Evolutionary conservation across 2,888 invertebrate genomes (phyloP), one percentile per base, ranked within the genome.

Genomic region (Lobophora halterata): DNA sequence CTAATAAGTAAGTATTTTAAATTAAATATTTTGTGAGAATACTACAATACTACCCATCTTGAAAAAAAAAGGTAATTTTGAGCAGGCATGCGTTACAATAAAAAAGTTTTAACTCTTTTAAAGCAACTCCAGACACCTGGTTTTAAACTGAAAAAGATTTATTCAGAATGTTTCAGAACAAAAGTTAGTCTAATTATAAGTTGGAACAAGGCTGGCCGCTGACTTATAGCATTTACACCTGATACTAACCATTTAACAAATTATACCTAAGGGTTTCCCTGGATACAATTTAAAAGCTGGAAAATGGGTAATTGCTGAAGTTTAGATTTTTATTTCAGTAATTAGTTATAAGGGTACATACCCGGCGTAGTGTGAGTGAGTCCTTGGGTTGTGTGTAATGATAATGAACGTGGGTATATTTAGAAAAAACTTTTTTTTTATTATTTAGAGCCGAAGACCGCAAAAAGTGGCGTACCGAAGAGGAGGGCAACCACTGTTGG

Each of bases 171-270:
- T 28, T 19, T 9, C 17, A 23, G 24, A 31, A 40, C 13, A 37
- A 40, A 53, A 53, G 48, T 53, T 39, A 35, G 31, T 42, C 37
- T 50, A 53, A 53, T 53, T 53, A 53, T 46, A 50, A 46, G 46
- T 48, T 46, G 35, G 29, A 42, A 31, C 36, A 40, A 43, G 41
- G 37, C 21, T 25, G 32, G n/a, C 23, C 18, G 9, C 30, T 48
- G 44, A 53, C 41, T 48, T 48, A 50, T 43, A 30, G 25, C 44
- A 18, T 19, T 38, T 46, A 37, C 50, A 50, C 39, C 50, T 46
- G 48, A 52, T 43, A 42, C 46, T 40, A 35, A 37, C 40, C 37
- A 29, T 45, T 33, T 32, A 38, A 50, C 45, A 45, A 42, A 45
- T 43, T 45, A 36, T 32, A 37, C 25, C 20, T 5, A 3, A 14